These are phyloP conservation scores for Amitus sp. DNA, from an alignment of 2,888 invertebrate genomes.

Conservation along the genomic window DNA sequence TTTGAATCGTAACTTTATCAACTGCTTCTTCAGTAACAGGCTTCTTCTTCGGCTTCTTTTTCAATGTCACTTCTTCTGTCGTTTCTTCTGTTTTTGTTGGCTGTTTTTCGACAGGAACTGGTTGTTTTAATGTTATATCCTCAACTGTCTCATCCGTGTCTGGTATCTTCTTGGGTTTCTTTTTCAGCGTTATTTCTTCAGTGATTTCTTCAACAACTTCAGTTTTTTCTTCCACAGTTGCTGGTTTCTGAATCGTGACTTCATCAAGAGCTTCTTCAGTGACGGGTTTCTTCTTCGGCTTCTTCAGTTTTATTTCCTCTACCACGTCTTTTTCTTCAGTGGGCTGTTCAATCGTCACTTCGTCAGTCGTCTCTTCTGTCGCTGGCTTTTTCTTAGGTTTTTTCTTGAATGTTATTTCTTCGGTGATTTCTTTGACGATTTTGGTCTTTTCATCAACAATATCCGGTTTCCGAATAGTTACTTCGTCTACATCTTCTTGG, in stretches of 20 bases:
- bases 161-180: conserved; percentile 53
- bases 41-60: conserved; percentile 54
- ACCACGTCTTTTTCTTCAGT: conserved; percentile 52
- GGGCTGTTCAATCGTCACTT: conserved; percentile 49
- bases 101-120: conserved; percentile 44
- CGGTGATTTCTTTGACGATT: conserved; percentile 44
- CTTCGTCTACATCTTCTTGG: conserved; percentile 3
- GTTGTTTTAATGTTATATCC: conserved; percentile 75
- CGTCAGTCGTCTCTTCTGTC: conserved; percentile 40
- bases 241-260: conserved; percentile 40
- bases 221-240: conserved; percentile 25
- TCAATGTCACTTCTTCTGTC: conserved; percentile 54
- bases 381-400: conserved; percentile 48
- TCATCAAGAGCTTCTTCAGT: conserved; percentile 51
- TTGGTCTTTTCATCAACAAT: conserved; percentile 43
- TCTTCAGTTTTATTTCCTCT: conserved; percentile 57
- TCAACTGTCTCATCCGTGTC: conserved; percentile 72
- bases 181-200: conserved; percentile 42
- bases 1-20: conserved; percentile 50
- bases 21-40: conserved; percentile 51
- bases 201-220: conserved; percentile 48
- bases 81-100: conserved; percentile 54
- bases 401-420: conserved; percentile 42
- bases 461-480: conserved; percentile 7
- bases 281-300: conserved; percentile 47